phyloP scores from a whole-genome alignment of 1,140 invertebrate genomes.

The Arion vulgaris region DNA sequence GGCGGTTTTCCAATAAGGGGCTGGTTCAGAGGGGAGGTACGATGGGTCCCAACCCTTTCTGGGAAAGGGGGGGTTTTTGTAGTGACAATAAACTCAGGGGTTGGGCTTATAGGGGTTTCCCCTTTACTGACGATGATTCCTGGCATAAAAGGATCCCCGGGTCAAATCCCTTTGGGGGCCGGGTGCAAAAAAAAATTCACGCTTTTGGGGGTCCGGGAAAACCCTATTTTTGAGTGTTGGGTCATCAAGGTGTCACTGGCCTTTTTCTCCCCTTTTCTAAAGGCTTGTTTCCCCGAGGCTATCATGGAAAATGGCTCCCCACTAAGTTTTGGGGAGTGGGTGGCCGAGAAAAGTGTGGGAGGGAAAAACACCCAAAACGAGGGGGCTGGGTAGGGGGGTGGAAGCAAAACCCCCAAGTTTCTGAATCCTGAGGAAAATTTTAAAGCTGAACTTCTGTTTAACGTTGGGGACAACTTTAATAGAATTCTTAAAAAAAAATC shows the following conservation, averaged over 20 bases:
- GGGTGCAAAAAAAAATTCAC: too few species aligned
- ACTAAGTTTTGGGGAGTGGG: slow-evolving; percentile 29
- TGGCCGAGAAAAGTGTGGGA: background rate
- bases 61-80: too few species aligned
- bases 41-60: too few species aligned
- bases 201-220: too few species aligned
- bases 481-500: background rate
- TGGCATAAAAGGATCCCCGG: too few species aligned
- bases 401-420: background rate
- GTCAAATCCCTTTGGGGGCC: too few species aligned
- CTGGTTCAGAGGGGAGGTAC: too few species aligned
- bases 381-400: slow-evolving; percentile 5
- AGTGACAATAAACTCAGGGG: too few species aligned
- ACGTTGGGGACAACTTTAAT: background rate
- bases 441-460: background rate
- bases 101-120: too few species aligned
- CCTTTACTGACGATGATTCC: too few species aligned
- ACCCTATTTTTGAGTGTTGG: too few species aligned
- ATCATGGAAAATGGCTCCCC: slow-evolving; percentile 43
- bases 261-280: slow-evolving; percentile 52
- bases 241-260: slow-evolving; percentile 73
- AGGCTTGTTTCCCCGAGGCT: slow-evolving; percentile 41
- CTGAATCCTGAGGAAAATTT: background rate
- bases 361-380: background rate
- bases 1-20: too few species aligned